phyloP scores from a whole-genome alignment of 2,888 invertebrate species.

The Drosophila nr. perissopoda region DNA sequence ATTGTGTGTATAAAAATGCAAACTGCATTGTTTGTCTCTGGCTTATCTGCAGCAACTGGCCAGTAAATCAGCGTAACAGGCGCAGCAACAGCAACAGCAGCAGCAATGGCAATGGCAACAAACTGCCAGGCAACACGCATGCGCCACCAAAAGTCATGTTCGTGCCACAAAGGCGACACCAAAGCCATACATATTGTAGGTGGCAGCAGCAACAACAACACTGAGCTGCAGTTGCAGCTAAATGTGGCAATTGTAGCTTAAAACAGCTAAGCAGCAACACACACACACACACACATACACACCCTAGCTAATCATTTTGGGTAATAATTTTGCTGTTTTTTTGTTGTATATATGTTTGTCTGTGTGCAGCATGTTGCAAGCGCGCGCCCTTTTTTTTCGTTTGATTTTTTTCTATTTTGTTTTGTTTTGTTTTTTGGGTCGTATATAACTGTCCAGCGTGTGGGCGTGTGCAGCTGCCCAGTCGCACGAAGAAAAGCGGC shows the following conservation, averaged over 20 bases:
- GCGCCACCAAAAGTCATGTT: slow-evolving; percentile 80
- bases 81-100: slow-evolving; percentile 39
- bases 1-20: slow-evolving; percentile 72
- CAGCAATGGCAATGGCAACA: slow-evolving; percentile 61
- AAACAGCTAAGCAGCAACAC: slow-evolving; percentile 52
- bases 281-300: slow-evolving; percentile 24
- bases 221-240: slow-evolving; percentile 28
- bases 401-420: not conserved
- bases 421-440: slow-evolving; percentile 17
- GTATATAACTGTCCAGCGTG: slow-evolving; percentile 48
- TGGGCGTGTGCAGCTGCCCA: slow-evolving; percentile 46
- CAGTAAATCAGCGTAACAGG: slow-evolving; percentile 75
- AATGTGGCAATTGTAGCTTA: slow-evolving; percentile 59
- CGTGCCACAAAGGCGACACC: slow-evolving; percentile 78
- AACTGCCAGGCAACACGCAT: slow-evolving; percentile 80
- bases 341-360: slow-evolving; percentile 22
- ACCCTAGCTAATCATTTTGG: slow-evolving; percentile 62
- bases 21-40: slow-evolving; percentile 71
- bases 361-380: slow-evolving; percentile 58
- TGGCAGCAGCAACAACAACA: slow-evolving; percentile 53
- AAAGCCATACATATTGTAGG: slow-evolving; percentile 77
- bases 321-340: slow-evolving; percentile 62
- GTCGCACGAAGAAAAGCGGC: slow-evolving; percentile 18
- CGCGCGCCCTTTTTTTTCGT: slow-evolving; percentile 55
- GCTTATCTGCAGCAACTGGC: slow-evolving; percentile 70